Evolutionary conservation across 2,888 invertebrate species (phyloP), one percentile per base, ranked within the genome.

Genomic region (Ophion slaviceki): DNA sequence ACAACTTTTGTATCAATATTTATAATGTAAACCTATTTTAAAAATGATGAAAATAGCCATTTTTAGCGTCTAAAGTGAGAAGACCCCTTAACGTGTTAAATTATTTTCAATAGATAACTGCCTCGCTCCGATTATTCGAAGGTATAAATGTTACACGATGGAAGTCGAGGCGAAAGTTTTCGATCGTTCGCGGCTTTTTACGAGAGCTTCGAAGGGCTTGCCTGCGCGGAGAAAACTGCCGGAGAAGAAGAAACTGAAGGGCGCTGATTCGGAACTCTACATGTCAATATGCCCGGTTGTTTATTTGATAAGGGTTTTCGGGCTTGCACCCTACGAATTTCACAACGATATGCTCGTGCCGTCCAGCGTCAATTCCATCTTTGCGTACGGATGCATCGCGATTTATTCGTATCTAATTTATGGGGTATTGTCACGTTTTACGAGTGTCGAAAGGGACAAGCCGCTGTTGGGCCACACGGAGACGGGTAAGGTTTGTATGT

Each of bases 301-400:
- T 67, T 92, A 90, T 74, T 71, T 90, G 3, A 76, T 90, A 8
- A 89, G 91, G 80, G 5, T 92, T 28, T 92, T 94, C 72, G 94
- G 94, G 10, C 84, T 92, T n/a, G 92, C 92, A 2, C 93, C 94
- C 10, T 94, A 93, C 84, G 86, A 89, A 24, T 91, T 91, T 75
- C 87, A 84, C 45, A 88, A 88, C 45, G 88, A 92, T 40, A 59
- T 59, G 7, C 86, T 92, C 3, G 88, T 88, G 0, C 88, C 92
- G 0, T 93, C 92, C 1, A 84, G 74, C 28, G 2, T 74, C 32
- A 87, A 86, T 61, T 81, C 89, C 2, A 45, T 90, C 17, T 90
- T 88, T 66, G 78, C 90, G 0, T 47, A 89, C 2, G 17, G 86
- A 14, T 90, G 85, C 20, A 28, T 86, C 7, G 6, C 0, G 4